Base-by-base conservation (phyloP, 2,797 vertebrate species). In the Botia kubotai region DNA sequence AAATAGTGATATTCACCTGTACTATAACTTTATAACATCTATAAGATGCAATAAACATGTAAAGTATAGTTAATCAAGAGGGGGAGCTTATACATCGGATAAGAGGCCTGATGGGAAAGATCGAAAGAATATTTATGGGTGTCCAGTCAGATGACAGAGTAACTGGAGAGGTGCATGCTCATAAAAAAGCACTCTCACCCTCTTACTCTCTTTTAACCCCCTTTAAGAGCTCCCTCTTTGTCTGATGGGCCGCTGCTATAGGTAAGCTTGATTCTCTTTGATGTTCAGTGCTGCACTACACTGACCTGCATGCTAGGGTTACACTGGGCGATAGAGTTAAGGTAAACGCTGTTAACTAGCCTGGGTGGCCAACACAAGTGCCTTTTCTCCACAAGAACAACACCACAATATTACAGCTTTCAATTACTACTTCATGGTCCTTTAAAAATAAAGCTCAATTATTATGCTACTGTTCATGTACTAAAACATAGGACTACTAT, bases 311-410 rank as follows among this genome's bases (percentile, higher is more conserved):
- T 71, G 57, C 77, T 84, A 86, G 89, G 93, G 92, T 93, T 92
- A 91, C 33, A 66, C 89, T 87, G 79, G 89, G 89, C 90, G 88
- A 90, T 92, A 90, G 84, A 82, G 79, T 92, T 92, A 90, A 85
- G 92, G 91, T 92, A 90, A 92, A 79, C 16, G 67, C 81, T 91
- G 92, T 93, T 92, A 92, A 91, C 90, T 85, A 92, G 91, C 86
- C 85, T 86, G 87, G 89, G 88, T 89, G 89, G 91, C 86, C 89
- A 80, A 72, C 83, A 60, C 68, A 60, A 77, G 73, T 21, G 0
- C 48, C 65, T 17, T 55, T 17, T 39, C 62, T 70, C 65, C 23
- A 53, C 1, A 57, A 62, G 17, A 12, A 73, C 39, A n/a, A 17
- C 11, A 55, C 29, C 72, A 50, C 10, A 81, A 58, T 29, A 60